Evolutionary conservation across 2,797 vertebrate genomes (phyloP).

Genomic region (Tolypeutes matacus): DNA sequence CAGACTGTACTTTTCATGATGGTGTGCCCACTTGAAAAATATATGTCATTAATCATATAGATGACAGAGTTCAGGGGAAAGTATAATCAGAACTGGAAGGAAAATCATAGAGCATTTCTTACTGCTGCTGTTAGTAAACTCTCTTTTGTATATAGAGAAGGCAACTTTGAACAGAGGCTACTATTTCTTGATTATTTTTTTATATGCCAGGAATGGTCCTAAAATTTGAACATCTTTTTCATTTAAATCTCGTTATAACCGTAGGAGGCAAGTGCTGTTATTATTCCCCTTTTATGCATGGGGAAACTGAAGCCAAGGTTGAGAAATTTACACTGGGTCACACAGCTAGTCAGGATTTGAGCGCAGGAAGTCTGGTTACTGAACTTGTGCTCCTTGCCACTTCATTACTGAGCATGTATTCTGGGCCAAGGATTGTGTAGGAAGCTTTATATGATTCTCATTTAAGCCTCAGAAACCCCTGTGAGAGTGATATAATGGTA

Average conservation of each 20-base stretch:
- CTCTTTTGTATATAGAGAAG: neutral
- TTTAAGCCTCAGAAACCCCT: neutral
- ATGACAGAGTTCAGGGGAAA: neutral
- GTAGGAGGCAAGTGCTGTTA: neutral
- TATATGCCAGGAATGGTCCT: neutral
- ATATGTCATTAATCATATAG: neutral
- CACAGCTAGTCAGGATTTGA: neutral
- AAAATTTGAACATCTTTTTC: neutral
- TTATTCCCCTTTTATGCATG: neutral
- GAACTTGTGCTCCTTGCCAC: neutral
- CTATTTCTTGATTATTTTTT: neutral
- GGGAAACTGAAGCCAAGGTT: neutral
- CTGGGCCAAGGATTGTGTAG: neutral
- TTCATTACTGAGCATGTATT: slow-evolving; percentile 27
- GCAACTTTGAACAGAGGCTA: neutral
- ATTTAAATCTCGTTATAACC: neutral
- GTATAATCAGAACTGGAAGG: neutral
- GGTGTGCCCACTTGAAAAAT: slow-evolving; percentile 28
- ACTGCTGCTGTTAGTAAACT: neutral
- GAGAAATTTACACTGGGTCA: neutral
- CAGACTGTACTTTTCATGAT: neutral
- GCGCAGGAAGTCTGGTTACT: neutral
- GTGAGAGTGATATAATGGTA: neutral
- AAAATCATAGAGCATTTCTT: slow-evolving; percentile 14
- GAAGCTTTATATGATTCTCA: slow-evolving; percentile 5